These are phyloP conservation scores for Eristalis arbustorum DNA, from an alignment of 2,888 invertebrate genomes.

Conservation along the genomic window DNA sequence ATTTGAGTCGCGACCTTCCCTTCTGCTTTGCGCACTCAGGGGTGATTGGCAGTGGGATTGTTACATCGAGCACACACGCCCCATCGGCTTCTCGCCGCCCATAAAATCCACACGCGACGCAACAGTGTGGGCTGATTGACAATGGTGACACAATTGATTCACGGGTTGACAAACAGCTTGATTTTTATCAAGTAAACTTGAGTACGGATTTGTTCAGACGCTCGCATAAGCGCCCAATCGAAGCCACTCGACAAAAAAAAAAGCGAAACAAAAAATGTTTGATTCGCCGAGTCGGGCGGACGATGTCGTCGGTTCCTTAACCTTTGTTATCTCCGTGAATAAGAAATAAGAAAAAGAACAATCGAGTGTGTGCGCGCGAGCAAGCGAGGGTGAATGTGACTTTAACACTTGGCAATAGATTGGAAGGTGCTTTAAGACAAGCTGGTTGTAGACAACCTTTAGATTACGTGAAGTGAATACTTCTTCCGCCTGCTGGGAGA, in stretches of 20 bases:
- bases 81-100: neutral
- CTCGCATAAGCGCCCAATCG: neutral
- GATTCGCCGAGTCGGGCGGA: neutral
- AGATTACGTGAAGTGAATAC: conserved; percentile 4
- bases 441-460: conserved; percentile 5
- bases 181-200: conserved; percentile 1
- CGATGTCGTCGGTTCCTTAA: neutral
- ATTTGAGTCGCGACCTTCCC: neutral
- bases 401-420: conserved; percentile 21
- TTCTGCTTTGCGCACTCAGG: neutral
- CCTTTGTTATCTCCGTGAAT: neutral
- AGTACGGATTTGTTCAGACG: conserved; percentile 21
- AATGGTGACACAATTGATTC: conserved; percentile 35
- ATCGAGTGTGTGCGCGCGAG: too few relatives aligned
- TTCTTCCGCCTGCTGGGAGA: neutral
- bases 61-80: neutral
- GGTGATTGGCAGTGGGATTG: neutral
- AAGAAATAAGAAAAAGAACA: neutral
- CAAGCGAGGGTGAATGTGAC: neutral
- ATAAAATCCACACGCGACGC: neutral
- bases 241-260: neutral
- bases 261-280: neutral
- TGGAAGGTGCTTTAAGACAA: conserved; percentile 18
- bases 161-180: conserved; percentile 39
- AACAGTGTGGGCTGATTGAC: conserved; percentile 21